phyloP scores from a whole-genome alignment of 2,797 vertebrate genomes.

The Lepilemur septentrionalis region DNA sequence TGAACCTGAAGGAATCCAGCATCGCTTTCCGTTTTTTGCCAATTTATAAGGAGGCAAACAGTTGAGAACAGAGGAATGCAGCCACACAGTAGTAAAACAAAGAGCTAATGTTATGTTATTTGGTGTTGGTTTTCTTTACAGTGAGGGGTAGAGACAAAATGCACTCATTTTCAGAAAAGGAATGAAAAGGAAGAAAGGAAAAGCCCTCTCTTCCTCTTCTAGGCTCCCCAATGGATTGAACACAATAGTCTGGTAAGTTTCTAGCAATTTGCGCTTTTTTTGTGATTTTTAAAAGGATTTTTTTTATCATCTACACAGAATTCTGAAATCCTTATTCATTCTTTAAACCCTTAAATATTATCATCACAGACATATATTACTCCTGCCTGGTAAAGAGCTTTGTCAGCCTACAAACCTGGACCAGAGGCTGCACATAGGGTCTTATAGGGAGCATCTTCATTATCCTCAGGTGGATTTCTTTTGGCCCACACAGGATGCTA shows the following conservation, averaged over 20 bases:
- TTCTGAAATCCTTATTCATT: slow-evolving; percentile 44
- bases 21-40: neutral
- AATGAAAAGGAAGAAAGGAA: slow-evolving; percentile 55
- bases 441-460: neutral
- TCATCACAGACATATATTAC: neutral
- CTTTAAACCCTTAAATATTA: neutral
- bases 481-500: neutral
- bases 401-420: neutral
- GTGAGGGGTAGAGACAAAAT: slow-evolving; percentile 49
- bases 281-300: slow-evolving; percentile 28
- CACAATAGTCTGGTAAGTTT: neutral
- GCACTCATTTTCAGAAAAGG: slow-evolving; percentile 48
- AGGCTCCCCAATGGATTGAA: neutral
- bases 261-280: slow-evolving; percentile 12
- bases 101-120: slow-evolving; percentile 53
- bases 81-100: slow-evolving; percentile 53
- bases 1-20: slow-evolving; percentile 51
- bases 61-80: slow-evolving; percentile 28
- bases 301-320: neutral
- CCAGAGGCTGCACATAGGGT: neutral
- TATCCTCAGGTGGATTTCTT: neutral
- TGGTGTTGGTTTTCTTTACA: slow-evolving; percentile 58
- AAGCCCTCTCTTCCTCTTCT: neutral
- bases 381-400: neutral
- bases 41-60: slow-evolving; percentile 46